Conservation (phyloP, 2,113 vertebrate genomes). For the Mionectes macconnelli region DNA sequence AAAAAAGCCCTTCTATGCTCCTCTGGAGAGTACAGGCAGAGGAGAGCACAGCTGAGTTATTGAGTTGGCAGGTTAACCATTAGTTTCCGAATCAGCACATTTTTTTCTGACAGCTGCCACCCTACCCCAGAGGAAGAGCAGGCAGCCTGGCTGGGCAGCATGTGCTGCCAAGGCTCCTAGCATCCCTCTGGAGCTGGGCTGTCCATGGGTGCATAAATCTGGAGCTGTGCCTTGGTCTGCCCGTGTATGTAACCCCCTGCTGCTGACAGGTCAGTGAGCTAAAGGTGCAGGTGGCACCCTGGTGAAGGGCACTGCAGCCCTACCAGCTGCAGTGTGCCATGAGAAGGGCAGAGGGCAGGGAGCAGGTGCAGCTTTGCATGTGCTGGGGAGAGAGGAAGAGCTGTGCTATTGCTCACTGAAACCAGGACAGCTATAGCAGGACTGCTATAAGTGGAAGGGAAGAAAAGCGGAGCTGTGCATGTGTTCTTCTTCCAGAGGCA, state of each 20-base stretch:
- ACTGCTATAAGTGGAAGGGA: not conserved
- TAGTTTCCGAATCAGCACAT: not conserved
- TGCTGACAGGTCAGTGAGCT: not conserved
- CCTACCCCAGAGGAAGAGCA: not conserved
- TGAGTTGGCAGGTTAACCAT: not conserved
- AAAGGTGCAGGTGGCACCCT: not conserved
- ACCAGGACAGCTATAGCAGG: too few relatives aligned
- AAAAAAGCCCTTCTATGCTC: not conserved
- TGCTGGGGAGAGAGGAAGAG: not conserved
- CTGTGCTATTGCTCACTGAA: not conserved
- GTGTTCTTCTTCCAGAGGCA: not conserved
- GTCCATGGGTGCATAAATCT: not conserved
- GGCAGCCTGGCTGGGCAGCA: not conserved
- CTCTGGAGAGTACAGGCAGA: not conserved
- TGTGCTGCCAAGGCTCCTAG: not conserved
- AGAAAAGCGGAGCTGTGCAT: not conserved
- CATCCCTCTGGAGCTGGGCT: not conserved
- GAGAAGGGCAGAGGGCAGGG: not conserved
- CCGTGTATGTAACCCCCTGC: not conserved
- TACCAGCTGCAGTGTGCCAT: accelerated
- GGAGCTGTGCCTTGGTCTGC: not conserved
- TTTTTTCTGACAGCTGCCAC: not conserved
- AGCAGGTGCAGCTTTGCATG: not conserved
- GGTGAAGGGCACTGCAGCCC: not conserved
- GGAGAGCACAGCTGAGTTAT: not conserved